Evolutionary conservation across 2,888 invertebrate genomes (phyloP), one percentile per base, ranked within the genome.

Genomic region (Steinernema hermaphroditum): DNA sequence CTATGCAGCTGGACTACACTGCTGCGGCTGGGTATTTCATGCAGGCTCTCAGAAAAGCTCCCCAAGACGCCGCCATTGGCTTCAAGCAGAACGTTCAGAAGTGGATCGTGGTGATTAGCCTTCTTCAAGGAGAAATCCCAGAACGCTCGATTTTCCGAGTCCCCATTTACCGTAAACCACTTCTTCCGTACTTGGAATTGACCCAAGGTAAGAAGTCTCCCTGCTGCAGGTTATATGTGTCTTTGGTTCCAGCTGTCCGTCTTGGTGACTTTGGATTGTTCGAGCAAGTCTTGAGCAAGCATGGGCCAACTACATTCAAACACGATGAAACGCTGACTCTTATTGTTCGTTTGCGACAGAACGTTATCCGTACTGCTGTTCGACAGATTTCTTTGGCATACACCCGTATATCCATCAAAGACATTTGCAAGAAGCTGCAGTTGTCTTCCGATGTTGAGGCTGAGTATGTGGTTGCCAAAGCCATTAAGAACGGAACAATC

Each of bases 51-150:
- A 91, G 98, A 29, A 99, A 99, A 88, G 95, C 98, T 0, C 98
- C 98, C 0, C 97, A 97, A 88, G 93, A 93, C 82, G 92, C 96
- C 32, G 98, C 97, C n/a, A 92, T 97, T 77, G 98, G 98, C 46
- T 99, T 99, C 87, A 92, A 97, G 76, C 98, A 98, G 89, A 81
- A 81, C 72, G 82, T 83, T 24, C 83, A 86, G 69, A 86, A 87
- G 78, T 85, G 85, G 85, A 76, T 85, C 22, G 84, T 85, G 29
- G 84, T 86, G 9, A 81, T 85, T 27, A 78, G 80, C 41, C 74
- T 85, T 62, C 78, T 85, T 8, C 82, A 98, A 80, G 98, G 98
- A 77, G 97, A 98, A 87, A 98, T 98, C 81, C 98, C 98, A 0
- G 97, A 98, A 86, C 90, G 98, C 73, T 92, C 93, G 81, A 92